Evolutionary conservation across 2,113 vertebrate species (phyloP), one percentile per base, ranked within the genome.

Genomic region (Pterophyllum scalare): DNA sequence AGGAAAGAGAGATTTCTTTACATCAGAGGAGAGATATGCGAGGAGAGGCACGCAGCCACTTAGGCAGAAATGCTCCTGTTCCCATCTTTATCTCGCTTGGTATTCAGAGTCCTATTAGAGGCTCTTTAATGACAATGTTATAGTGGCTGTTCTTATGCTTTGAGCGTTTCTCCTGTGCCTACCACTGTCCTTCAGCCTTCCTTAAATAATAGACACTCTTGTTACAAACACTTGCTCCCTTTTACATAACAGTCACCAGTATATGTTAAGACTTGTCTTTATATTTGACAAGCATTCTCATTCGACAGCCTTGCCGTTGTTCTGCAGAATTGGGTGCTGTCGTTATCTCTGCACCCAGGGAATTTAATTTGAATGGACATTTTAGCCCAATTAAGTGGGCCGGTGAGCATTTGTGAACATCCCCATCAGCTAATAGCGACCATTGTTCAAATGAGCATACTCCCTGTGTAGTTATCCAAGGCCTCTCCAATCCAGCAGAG

Each of bases 341-440:
- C 80, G 62, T 94, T 94, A 95, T 94, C 93, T 92, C 87, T 13
- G 49, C 85, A 88, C 94, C 84, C 70, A 3, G 88, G 82, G 91
- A 94, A 90, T 92, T 93, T 91, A 89, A 95, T 94, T 94, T 91
- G 90, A 95, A 92, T 80, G 65, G 93, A 94, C 93, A 87, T 95
- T 95, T 95, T 92, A 93, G 92, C 79, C 92, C 94, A 95, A 96
- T 96, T 95, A 96, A 89, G 87, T 81, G 82, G 87, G 84, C 86
- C 89, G 78, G 82, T 89, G 84, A 93, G 90, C 90, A 90, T 93
- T 92, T 87, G 83, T 87, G 92, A 93, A 93, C 89, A 87, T 92
- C 87, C 92, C 93, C 92, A 92, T 94, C 92, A 93, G 92, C 94
- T 95, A 94, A 94, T 92, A 90, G 92, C 43, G 24, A 82, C 87